These are phyloP conservation scores for Bombus picipes DNA, from an alignment of 1,140 invertebrate genomes.

Conservation along the genomic window DNA sequence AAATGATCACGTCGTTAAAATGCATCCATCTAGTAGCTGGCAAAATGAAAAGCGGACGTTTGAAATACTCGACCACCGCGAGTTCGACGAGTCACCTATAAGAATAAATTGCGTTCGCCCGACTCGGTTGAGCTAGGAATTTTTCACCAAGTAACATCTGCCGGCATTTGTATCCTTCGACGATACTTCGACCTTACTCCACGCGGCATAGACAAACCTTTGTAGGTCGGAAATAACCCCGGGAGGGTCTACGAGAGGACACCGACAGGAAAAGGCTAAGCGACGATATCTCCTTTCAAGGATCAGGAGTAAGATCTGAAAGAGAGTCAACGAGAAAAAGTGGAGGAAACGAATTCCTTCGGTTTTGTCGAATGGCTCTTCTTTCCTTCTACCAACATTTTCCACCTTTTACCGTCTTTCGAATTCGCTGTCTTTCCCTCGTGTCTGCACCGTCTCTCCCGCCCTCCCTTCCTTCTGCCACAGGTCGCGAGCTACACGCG, in stretches of 20 bases:
- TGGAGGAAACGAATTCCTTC: slow-evolving; percentile 40
- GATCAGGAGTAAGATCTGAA: slow-evolving; percentile 33
- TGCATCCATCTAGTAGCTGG: slow-evolving; percentile 41
- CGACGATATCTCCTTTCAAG: slow-evolving; percentile 56
- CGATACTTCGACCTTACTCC: slow-evolving; percentile 15
- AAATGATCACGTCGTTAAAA: slow-evolving; percentile 59
- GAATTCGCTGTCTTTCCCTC: not conserved
- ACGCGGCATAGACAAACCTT: slow-evolving; percentile 36
- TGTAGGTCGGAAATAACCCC: slow-evolving; percentile 50
- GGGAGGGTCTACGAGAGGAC: slow-evolving; percentile 16
- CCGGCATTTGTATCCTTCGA: slow-evolving; percentile 45
- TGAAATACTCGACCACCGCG: slow-evolving; percentile 44
- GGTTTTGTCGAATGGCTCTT: slow-evolving; percentile 47
- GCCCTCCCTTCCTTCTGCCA: not conserved
- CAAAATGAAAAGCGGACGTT: slow-evolving; percentile 29
- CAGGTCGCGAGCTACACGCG: not conserved
- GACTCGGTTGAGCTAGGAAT: slow-evolving; percentile 41
- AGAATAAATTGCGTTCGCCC: slow-evolving; percentile 45
- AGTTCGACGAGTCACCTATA: slow-evolving; percentile 23
- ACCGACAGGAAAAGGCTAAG: slow-evolving; percentile 40
- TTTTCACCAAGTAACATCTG: slow-evolving; percentile 61
- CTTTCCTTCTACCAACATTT: not conserved
- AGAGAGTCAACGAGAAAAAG: slow-evolving; percentile 40
- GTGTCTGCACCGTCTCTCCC: not conserved
- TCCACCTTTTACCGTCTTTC: not conserved